Evolutionary conservation across 92 coral and sea anemone genomes (phyloP).

Genomic region (Parazoanthus swiftii): DNA sequence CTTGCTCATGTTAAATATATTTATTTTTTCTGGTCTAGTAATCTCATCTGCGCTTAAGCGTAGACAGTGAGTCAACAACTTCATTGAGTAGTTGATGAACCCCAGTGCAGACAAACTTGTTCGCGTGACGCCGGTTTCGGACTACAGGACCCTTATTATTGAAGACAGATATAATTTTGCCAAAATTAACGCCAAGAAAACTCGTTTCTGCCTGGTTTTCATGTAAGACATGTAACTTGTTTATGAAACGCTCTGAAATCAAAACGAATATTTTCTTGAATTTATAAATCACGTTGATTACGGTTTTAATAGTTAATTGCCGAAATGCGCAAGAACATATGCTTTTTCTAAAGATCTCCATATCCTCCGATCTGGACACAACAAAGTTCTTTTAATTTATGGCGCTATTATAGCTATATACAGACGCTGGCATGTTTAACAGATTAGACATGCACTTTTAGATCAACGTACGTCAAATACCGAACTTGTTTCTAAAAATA

Average conservation of each 20-base stretch:
- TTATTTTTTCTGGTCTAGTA: neutral
- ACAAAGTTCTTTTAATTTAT: neutral
- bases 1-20: too few relatives aligned
- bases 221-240: too few relatives aligned
- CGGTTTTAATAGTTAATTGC: neutral
- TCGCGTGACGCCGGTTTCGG: too few relatives aligned
- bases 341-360: too few relatives aligned
- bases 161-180: too few relatives aligned
- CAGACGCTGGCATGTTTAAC: too few relatives aligned
- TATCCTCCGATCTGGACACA: neutral
- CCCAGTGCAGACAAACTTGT: too few relatives aligned
- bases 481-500: neutral
- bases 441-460: neutral
- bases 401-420: neutral
- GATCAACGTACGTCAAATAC: neutral
- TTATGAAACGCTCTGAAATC: too few relatives aligned
- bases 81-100: too few relatives aligned
- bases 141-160: neutral
- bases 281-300: neutral
- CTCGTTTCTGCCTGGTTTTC: neutral
- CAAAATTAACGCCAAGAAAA: neutral
- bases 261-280: too few relatives aligned
- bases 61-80: neutral
- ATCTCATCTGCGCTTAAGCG: neutral
- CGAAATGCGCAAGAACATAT: neutral